A percentile compares a stretch with the other conserved stretches of the same genome.
Evolutionary conservation across 2,113 vertebrate genomes (phyloP).

Genomic region (Colinus virginianus): DNA sequence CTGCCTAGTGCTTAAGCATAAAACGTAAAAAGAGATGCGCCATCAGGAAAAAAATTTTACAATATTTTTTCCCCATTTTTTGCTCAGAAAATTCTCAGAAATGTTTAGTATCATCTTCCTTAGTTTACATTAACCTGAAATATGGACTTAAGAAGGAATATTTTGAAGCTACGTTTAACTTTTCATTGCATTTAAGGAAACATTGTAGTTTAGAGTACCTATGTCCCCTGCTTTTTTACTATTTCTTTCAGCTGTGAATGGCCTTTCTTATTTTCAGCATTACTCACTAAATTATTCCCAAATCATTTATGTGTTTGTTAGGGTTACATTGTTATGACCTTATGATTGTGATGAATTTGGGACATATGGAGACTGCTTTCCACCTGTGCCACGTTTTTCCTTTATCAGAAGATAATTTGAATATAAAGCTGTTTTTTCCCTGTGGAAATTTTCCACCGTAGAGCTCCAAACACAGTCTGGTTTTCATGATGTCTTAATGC

Average conservation of each 20-base stretch:
- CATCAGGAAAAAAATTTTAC: background rate
- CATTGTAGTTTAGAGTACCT: background rate
- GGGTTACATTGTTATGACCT: background rate
- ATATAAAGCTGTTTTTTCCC: accelerated
- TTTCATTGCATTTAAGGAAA: background rate
- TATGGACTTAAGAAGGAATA: background rate
- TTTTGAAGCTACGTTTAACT: background rate
- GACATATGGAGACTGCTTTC: background rate
- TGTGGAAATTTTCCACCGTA: background rate
- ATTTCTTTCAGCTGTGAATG: background rate
- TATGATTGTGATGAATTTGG: background rate
- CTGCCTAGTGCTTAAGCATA: background rate
- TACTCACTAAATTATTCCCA: background rate
- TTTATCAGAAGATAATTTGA: background rate
- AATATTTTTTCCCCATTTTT: background rate
- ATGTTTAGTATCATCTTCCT: background rate
- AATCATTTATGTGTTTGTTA: background rate
- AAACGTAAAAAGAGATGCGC: background rate
- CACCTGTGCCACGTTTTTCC: background rate
- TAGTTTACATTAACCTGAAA: background rate
- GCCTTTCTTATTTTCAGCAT: background rate
- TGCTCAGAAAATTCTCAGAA: background rate
- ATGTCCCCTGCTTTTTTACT: background rate
- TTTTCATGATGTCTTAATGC: background rate
- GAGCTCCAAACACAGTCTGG: background rate